Conservation (phyloP, 2,888 invertebrate species). For the Eristalis arbustorum region DNA sequence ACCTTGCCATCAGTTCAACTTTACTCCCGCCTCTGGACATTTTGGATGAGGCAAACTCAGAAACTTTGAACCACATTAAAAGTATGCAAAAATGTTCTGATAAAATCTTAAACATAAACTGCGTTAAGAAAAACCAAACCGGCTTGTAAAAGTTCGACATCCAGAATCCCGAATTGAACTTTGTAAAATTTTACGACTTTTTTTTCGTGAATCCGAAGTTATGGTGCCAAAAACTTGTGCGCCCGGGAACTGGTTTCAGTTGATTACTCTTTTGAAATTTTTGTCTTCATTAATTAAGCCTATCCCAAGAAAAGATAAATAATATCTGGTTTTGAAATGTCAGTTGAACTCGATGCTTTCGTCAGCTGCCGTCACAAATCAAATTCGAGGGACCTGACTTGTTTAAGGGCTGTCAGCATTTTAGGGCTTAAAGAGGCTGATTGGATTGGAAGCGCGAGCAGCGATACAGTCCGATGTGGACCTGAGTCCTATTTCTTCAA, state of each 20-base stretch:
- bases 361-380: too few species aligned
- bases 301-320: background rate
- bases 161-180: background rate
- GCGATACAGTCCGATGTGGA: too few species aligned
- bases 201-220: background rate
- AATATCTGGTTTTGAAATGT: background rate
- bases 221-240: background rate
- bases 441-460: too few species aligned
- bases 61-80: too few species aligned
- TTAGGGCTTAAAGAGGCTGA: too few species aligned
- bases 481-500: too few species aligned
- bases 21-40: too few species aligned
- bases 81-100: background rate
- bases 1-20: background rate
- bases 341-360: background rate
- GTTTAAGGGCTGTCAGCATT: too few species aligned
- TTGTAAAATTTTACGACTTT: background rate
- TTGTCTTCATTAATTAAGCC: background rate
- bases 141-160: background rate
- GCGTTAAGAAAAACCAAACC: background rate
- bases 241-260: background rate
- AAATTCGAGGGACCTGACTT: background rate
- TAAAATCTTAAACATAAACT: background rate
- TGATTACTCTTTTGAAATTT: background rate
- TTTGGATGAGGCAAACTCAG: too few species aligned